phyloP scores from a whole-genome alignment of 2,797 vertebrate genomes.

The Rhodeus uyekii region DNA sequence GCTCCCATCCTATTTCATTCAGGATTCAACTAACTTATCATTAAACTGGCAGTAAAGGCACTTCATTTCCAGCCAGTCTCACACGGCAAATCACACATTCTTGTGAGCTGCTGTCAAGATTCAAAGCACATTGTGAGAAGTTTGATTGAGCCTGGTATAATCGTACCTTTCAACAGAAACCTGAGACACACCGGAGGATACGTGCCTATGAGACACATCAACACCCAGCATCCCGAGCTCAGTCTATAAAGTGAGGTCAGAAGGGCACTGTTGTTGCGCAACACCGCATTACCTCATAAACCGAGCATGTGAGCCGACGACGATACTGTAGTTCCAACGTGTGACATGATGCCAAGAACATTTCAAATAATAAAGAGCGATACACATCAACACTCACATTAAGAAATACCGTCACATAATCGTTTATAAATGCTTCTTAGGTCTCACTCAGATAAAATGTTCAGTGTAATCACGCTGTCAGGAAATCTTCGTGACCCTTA shows the following conservation, averaged over 20 bases:
- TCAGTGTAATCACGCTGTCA: not conserved
- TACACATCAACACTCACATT: not conserved
- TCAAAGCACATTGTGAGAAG: conserved; percentile 38
- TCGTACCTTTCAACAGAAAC: conserved; percentile 48
- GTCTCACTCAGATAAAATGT: conserved; percentile 20
- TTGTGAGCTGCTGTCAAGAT: conserved; percentile 44
- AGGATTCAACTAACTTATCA: conserved; percentile 37
- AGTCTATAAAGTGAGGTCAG: conserved; percentile 30
- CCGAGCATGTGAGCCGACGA: not conserved
- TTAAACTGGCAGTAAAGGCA: conserved; percentile 19
- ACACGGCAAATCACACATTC: conserved; percentile 29
- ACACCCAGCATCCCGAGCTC: conserved; percentile 43
- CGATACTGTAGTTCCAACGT: conserved; percentile 7
- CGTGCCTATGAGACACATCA: conserved; percentile 35
- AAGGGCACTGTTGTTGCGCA: conserved; percentile 22
- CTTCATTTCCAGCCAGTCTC: conserved; percentile 26
- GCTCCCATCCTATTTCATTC: conserved; percentile 23
- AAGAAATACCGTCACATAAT: not conserved
- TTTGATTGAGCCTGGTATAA: conserved; percentile 36
- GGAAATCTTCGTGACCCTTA: not conserved
- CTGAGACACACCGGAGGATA: conserved; percentile 24
- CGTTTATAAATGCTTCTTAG: not conserved
- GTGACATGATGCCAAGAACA: not conserved
- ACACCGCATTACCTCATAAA: conserved; percentile 34
- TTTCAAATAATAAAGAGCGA: not conserved